Conservation (phyloP, 2,888 invertebrate species). For the Pristionchus arcanus region DNA sequence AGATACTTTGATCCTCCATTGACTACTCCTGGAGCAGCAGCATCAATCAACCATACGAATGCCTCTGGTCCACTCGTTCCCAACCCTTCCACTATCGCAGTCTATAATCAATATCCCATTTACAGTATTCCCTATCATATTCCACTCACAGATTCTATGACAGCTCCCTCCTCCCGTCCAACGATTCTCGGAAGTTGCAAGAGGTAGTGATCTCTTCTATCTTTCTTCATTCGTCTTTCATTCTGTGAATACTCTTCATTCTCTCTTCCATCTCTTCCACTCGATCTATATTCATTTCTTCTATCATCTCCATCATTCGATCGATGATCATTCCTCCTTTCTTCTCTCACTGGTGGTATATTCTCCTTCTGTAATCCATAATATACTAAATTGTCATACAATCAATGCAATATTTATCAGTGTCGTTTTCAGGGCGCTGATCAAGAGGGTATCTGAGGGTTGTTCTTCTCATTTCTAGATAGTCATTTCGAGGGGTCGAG, state of each 20-base stretch:
- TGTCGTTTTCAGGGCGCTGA: too few species aligned
- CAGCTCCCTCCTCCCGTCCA: neutral
- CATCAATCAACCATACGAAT: slow-evolving; percentile 32
- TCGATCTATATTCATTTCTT: slow-evolving; percentile 10
- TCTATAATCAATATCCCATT: neutral
- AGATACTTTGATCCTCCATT: slow-evolving; percentile 20
- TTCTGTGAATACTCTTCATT: neutral
- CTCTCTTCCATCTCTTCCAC: neutral
- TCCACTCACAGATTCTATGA: slow-evolving; percentile 27
- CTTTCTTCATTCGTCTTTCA: neutral
- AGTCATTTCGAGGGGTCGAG: too few species aligned
- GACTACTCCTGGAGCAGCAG: slow-evolving; percentile 14
- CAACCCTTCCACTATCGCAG: slow-evolving; percentile 38
- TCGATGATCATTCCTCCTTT: neutral
- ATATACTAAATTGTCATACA: neutral
- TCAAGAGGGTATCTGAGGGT: too few species aligned
- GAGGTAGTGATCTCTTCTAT: neutral
- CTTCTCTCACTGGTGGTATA: neutral
- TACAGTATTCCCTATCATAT: neutral
- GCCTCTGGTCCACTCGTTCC: neutral
- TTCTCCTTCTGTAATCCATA: neutral
- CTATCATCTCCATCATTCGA: neutral
- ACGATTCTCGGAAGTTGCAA: neutral
- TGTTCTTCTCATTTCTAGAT: too few species aligned
- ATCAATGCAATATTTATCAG: too few species aligned